Evolutionary conservation across 2,888 invertebrate species (phyloP).

Genomic region (Lamellibrachia satsuma): DNA sequence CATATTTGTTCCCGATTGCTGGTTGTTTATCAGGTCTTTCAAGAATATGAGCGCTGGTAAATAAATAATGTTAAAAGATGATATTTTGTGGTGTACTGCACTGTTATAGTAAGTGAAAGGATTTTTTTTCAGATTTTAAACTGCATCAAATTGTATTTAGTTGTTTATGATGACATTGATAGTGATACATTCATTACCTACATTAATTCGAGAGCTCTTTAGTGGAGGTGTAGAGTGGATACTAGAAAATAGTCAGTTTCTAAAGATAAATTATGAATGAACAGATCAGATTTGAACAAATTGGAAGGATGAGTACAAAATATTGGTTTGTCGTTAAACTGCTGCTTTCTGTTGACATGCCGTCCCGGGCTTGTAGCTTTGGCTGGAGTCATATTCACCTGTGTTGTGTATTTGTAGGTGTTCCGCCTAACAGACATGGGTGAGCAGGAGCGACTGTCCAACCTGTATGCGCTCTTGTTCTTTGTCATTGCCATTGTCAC

Average conservation of each 20-base stretch:
- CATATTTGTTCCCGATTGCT: background rate
- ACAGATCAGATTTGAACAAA: too few species aligned
- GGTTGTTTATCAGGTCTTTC: background rate
- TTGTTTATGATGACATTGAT: too few species aligned
- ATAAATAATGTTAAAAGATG: background rate
- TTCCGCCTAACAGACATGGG: slow-evolving; percentile 33
- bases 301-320: too few species aligned
- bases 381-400: background rate
- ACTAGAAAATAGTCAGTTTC: background rate
- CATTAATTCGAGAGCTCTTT: background rate
- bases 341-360: background rate
- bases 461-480: slow-evolving; percentile 35
- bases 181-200: background rate
- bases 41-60: background rate
- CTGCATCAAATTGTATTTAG: too few species aligned
- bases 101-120: too few species aligned
- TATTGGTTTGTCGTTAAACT: background rate
- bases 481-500: slow-evolving; percentile 35
- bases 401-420: slow-evolving; percentile 31
- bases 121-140: too few species aligned
- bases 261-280: background rate
- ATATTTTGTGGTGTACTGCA: too few species aligned
- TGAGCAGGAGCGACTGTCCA: slow-evolving; percentile 29
- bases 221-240: background rate
- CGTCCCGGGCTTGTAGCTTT: too few species aligned